Conservation (phyloP, 1,140 invertebrate species). For the Neodiprion virginianus region DNA sequence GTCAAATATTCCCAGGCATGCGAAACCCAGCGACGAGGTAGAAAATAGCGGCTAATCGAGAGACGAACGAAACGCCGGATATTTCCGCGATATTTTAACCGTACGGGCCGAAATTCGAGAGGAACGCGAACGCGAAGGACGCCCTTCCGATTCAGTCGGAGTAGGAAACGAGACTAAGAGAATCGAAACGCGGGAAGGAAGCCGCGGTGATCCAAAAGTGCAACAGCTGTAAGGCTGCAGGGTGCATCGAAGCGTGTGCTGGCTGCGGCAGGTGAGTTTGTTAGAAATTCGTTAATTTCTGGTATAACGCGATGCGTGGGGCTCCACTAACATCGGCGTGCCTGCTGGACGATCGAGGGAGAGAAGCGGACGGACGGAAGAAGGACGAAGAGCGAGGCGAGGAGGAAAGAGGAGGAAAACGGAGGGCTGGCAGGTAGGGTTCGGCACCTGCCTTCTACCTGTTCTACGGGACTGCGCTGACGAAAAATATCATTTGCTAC, state of each 20-base stretch:
- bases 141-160: neutral
- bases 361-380: neutral
- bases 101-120: too few relatives aligned
- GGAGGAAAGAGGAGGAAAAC: neutral
- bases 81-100: too few relatives aligned
- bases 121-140: neutral
- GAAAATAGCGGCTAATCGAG: too few relatives aligned
- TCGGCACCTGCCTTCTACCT: constrained; percentile 39
- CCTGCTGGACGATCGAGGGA: neutral
- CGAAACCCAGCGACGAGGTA: too few relatives aligned
- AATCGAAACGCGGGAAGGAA: neutral
- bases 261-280: constrained; percentile 47
- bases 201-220: constrained; percentile 19
- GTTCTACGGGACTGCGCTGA: constrained; percentile 46
- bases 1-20: too few relatives aligned
- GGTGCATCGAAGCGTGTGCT: constrained; percentile 44
- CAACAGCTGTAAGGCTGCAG: constrained; percentile 47
- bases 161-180: neutral
- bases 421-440: constrained; percentile 24
- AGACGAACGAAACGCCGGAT: too few relatives aligned
- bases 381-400: neutral
- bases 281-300: constrained; percentile 41
- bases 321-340: neutral
- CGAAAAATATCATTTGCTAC: constrained; percentile 14
- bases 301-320: constrained; percentile 15